Evolutionary conservation across 1,140 invertebrate genomes (phyloP), one percentile per base, ranked within the genome.

Genomic region (Lucilia cuprina): DNA sequence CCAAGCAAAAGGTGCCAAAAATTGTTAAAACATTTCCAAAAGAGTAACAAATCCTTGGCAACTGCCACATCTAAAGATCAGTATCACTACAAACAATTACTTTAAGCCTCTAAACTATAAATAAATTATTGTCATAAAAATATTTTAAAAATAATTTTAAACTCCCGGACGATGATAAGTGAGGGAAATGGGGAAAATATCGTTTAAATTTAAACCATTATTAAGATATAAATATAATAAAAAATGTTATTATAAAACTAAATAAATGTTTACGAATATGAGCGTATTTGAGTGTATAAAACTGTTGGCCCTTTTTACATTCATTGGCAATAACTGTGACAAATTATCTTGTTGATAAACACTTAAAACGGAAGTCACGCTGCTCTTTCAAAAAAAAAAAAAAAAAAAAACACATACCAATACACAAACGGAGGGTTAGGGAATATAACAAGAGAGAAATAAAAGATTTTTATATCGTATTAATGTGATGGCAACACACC

Each of bases 311-410:
- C 35, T 78, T 34, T 75, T 78, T 19, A 25, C 75, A 78, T 78
- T 47, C 34, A 78, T 78, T 78, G 34, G 75, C 75, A 78, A 78
- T 78, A 78, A 78, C 34, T 78, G 75, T 78, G 75, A 78, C 75
- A 78, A 78, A 78, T 78, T 78, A 78, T 78, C 75, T 78, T 47
- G 34, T 78, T 78, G 75, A 78, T 78, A 78, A 78, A 78, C 75
- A 78, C 75, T 78, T 78, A 41, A 78, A 78, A 19, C 75, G 75
- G 75, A 78, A 78, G 75, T 78, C 75, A 78, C 75, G 75, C 75
- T 70, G 65, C 19, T 70, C 19, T 70, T 70, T 7, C 65, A 19
- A 70, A 70, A 70, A 70, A 55, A 55, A 4, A 14, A 55, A 55
- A 17, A 25, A 17, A 65, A 65, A 70, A 21, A 21, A 21, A 70